Evolutionary conservation across 2,113 vertebrate genomes (phyloP).

Genomic region (Poecilia latipinna): DNA sequence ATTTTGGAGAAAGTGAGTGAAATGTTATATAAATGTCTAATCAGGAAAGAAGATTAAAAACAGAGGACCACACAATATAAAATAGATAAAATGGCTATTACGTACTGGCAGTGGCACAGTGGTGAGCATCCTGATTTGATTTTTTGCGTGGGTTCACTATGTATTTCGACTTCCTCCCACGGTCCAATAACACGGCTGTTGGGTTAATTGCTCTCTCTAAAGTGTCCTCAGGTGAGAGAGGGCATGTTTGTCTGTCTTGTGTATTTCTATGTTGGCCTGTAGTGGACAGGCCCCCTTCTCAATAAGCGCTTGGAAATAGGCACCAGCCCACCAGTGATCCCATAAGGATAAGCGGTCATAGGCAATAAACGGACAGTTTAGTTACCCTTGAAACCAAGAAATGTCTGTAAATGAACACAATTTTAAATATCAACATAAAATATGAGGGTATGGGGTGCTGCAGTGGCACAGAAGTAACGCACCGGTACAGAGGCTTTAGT

Average conservation of each 20-base stretch:
- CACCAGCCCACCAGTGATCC: too few species aligned
- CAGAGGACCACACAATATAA: too few species aligned
- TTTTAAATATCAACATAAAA: slow-evolving; percentile 2
- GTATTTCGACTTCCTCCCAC: not conserved
- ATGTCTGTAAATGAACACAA: not conserved
- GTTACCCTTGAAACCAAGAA: too few species aligned
- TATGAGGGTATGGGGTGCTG: too few species aligned
- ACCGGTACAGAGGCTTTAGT: too few species aligned
- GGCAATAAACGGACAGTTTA: not conserved
- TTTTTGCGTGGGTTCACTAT: not conserved
- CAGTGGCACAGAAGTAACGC: too few species aligned
- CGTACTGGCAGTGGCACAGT: too few species aligned
- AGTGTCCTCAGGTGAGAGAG: not conserved
- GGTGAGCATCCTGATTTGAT: not conserved
- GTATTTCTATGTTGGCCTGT: too few species aligned
- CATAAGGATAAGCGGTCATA: not conserved
- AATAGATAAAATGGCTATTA: not conserved
- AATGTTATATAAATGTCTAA: too few species aligned
- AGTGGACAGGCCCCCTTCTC: too few species aligned
- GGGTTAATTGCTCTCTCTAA: not conserved
- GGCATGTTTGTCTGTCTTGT: not conserved
- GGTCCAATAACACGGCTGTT: too few species aligned
- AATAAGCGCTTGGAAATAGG: not conserved
- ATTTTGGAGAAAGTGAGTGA: not conserved
- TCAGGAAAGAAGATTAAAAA: not conserved